Evolutionary conservation across 2,113 vertebrate species (phyloP).

Genomic region (Ameiurus melas): DNA sequence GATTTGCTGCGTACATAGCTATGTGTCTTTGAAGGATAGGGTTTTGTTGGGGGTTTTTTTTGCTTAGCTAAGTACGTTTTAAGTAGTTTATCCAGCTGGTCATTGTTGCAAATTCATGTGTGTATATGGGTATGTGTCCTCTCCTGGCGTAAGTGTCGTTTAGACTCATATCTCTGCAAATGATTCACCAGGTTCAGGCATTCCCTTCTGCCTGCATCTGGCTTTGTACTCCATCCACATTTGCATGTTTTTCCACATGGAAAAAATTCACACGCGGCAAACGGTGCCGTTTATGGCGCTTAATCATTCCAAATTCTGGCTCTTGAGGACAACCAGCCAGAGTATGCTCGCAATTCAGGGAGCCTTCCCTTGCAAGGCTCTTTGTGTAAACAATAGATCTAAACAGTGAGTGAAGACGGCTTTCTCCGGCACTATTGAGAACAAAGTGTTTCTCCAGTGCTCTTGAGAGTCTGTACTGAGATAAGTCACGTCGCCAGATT

Average conservation of each 20-base stretch:
- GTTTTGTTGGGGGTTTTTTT: neutral
- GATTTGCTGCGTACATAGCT: neutral
- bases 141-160: neutral
- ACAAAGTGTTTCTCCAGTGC: slow-evolving; percentile 50
- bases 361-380: slow-evolving; percentile 50
- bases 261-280: slow-evolving; percentile 58
- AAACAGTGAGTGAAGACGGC: slow-evolving; percentile 43
- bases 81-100: neutral
- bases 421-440: slow-evolving; percentile 57
- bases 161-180: slow-evolving; percentile 6
- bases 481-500: slow-evolving; percentile 53
- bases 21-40: neutral
- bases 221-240: slow-evolving; percentile 41
- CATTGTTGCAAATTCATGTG: neutral
- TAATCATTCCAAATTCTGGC: slow-evolving; percentile 25
- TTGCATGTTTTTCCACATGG: slow-evolving; percentile 55
- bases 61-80: neutral
- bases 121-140: neutral
- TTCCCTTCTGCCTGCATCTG: slow-evolving; percentile 26
- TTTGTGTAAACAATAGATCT: slow-evolving; percentile 35
- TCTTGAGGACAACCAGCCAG: slow-evolving; percentile 7
- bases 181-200: slow-evolving; percentile 10
- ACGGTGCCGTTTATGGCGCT: slow-evolving; percentile 45
- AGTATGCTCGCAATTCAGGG: slow-evolving; percentile 33
- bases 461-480: slow-evolving; percentile 39